These are phyloP conservation scores for Psittacula cyanocephala DNA, from an alignment of 2,113 vertebrate species.

Conservation along the genomic window DNA sequence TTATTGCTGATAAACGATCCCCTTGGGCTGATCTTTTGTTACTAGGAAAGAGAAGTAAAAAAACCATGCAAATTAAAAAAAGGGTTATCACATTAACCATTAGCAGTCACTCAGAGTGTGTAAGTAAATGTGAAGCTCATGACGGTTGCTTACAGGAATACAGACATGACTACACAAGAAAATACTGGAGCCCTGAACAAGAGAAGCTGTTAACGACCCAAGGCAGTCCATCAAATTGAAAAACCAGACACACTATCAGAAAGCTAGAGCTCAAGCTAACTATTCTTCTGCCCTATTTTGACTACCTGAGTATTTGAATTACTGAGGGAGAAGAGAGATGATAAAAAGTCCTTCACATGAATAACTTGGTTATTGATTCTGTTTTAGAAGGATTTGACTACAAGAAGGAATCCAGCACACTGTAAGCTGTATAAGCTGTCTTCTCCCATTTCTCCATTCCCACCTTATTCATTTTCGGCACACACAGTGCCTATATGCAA, in stretches of 20 bases:
- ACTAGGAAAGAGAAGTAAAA: constrained; percentile 66
- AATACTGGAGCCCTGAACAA: not conserved
- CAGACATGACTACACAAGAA: not conserved
- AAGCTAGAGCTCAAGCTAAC: not conserved
- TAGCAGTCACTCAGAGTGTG: not conserved
- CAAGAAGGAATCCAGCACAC: not conserved
- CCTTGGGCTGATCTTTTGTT: constrained; percentile 93
- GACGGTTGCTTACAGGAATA: not conserved
- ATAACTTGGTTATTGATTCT: not conserved
- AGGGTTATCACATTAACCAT: not conserved
- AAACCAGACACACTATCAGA: not conserved
- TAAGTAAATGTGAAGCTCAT: not conserved
- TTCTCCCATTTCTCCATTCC: not conserved
- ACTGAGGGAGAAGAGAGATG: not conserved
- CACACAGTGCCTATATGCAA: not conserved
- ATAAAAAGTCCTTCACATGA: not conserved
- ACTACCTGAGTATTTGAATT: not conserved
- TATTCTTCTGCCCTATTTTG: not conserved
- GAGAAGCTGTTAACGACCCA: not conserved
- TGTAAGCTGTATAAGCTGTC: not conserved
- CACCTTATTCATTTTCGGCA: not conserved
- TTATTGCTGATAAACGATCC: constrained; percentile 94
- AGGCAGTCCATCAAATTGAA: not conserved
- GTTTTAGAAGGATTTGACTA: not conserved
- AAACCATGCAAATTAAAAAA: not conserved